Evolutionary conservation across 1,140 invertebrate species (phyloP).

Genomic region (silkworm (Bombyx mori)): DNA sequence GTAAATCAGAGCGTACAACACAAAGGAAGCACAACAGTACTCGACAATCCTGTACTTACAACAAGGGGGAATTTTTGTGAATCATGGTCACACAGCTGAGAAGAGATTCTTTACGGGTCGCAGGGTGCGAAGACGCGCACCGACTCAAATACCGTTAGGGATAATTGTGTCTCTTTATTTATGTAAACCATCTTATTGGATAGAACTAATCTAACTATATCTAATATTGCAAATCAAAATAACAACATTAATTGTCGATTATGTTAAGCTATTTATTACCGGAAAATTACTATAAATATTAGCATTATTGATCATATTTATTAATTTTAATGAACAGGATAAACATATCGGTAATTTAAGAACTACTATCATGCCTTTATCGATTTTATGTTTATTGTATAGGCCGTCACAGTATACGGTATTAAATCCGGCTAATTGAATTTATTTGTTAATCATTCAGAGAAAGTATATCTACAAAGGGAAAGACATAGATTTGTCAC

Average conservation of each 20-base stretch:
- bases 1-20: too few species aligned
- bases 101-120: conserved; percentile 26
- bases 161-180: conserved; percentile 47
- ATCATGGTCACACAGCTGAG: conserved; percentile 13
- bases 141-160: conserved; percentile 37
- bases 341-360: background rate
- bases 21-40: too few species aligned
- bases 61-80: conserved; percentile 5
- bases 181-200: conserved; percentile 22
- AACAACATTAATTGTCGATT: too few species aligned
- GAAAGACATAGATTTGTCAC: conserved; percentile 23
- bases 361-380: background rate
- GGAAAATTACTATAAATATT: too few species aligned
- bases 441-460: too few species aligned
- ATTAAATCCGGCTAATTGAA: too few species aligned
- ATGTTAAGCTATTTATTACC: too few species aligned
- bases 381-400: too few species aligned
- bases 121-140: conserved; percentile 27
- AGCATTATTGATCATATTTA: too few species aligned
- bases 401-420: too few species aligned
- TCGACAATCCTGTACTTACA: background rate
- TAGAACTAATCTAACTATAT: conserved; percentile 4
- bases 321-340: too few species aligned
- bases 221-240: background rate
- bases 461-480: too few species aligned